Conservation (phyloP, 35 echinoderm and acorn worm species). For the Apostichopus japonicus region DNA sequence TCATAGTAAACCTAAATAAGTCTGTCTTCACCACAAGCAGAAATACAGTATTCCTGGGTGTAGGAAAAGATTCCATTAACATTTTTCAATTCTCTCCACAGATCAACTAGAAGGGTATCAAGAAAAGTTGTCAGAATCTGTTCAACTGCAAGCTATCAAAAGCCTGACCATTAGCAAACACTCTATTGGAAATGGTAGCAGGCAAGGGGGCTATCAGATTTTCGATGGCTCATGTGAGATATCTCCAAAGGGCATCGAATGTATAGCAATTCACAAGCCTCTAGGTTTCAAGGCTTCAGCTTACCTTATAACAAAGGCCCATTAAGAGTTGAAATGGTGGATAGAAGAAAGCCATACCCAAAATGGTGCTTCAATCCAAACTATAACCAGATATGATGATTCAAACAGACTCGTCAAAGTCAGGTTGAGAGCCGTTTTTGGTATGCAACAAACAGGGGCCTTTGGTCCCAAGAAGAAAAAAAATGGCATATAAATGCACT, state of each 20-base stretch:
- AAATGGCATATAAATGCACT: constrained; percentile 33
- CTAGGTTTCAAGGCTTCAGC: neutral
- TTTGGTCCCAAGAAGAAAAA: neutral
- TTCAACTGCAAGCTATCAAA: neutral
- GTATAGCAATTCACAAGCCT: neutral
- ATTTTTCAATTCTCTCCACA: too few relatives aligned
- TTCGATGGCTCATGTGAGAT: constrained; percentile 18
- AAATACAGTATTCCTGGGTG: too few relatives aligned
- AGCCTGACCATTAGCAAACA: neutral
- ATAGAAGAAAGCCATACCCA: neutral
- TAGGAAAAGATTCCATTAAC: too few relatives aligned
- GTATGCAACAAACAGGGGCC: constrained; percentile 8
- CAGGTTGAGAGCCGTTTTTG: constrained; percentile 12
- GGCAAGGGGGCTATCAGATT: constrained; percentile 17
- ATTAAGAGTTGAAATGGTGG: constrained; percentile 44
- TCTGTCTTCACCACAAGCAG: constrained; percentile 20
- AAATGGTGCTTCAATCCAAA: neutral
- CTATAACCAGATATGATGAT: constrained; percentile 1
- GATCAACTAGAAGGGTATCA: neutral
- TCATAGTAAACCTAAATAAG: constrained; percentile 24
- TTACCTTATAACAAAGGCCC: neutral
- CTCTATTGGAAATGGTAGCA: constrained; percentile 17
- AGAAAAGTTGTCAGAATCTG: neutral
- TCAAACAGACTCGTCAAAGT: constrained; percentile 19
- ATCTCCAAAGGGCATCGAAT: constrained; percentile 23